Percentiles rank a stretch among this genome's conserved stretches.
phyloP scores from a whole-genome alignment of 2,797 vertebrate genomes.

The Furcifer pardalis region DNA sequence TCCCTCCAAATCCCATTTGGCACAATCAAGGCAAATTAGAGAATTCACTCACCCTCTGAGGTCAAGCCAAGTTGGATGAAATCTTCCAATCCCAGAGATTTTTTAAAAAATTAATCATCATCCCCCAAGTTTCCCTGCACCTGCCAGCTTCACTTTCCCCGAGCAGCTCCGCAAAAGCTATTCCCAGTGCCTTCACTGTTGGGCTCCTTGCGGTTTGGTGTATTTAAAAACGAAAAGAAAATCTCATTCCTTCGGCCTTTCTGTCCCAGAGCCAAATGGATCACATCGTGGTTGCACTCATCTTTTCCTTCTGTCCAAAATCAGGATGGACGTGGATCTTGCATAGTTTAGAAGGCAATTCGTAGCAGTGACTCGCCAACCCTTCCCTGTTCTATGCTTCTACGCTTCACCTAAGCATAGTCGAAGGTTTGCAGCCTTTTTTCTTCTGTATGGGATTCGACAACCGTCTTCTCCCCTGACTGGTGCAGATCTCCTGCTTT shows the following conservation, averaged over 20 bases:
- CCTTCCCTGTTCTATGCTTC: not conserved
- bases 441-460: not conserved
- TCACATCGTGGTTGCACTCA: not conserved
- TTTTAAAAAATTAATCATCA: constrained; percentile 4
- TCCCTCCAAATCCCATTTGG: not conserved
- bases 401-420: not conserved
- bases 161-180: constrained; percentile 51
- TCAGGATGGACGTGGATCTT: constrained; percentile 11
- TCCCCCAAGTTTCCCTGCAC: not conserved
- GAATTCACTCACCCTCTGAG: constrained; percentile 30
- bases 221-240: not conserved
- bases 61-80: constrained; percentile 11
- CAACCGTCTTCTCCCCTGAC: not conserved
- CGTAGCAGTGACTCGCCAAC: not conserved
- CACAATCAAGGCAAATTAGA: not conserved
- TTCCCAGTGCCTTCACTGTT: constrained; percentile 32
- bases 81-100: constrained; percentile 32
- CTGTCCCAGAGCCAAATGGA: not conserved
- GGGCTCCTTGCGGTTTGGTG: not conserved
- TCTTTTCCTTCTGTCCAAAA: not conserved
- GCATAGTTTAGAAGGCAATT: constrained; percentile 24
- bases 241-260: not conserved
- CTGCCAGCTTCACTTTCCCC: constrained; percentile 20
- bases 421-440: not conserved
- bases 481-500: constrained; percentile 5